Percentiles rank a stretch among this genome's conserved stretches.
Evolutionary conservation across 2,113 vertebrate genomes (phyloP).

Genomic region (Thamnophis sirtalis): DNA sequence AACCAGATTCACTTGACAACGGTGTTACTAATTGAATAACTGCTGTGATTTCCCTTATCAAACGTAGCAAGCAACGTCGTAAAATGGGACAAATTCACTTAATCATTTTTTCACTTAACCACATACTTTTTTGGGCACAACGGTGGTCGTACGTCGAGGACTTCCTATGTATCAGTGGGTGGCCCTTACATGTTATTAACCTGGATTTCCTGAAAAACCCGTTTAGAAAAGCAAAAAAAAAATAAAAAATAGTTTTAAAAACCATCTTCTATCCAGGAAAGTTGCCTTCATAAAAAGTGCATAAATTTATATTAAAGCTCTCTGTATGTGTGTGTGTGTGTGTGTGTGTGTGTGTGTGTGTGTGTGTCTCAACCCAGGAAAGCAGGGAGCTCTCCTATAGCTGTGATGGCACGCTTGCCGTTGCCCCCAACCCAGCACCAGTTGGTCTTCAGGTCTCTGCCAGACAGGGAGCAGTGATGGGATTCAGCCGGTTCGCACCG

Average conservation of each 20-base stretch:
- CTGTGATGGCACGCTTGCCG: no score
- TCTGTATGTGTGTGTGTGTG: not conserved
- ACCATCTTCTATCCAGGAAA: not conserved
- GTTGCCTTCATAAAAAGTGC: not conserved
- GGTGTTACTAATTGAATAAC: not conserved
- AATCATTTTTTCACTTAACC: not conserved
- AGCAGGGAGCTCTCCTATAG: not conserved
- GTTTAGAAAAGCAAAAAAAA: not conserved
- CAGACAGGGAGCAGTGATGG: no score
- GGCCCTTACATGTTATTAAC: not conserved
- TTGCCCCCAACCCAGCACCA: no score
- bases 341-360: no score
- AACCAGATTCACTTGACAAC: not conserved
- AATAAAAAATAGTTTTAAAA: not conserved
- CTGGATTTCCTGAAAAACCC: not conserved
- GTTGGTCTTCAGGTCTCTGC: no score
- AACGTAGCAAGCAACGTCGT: not conserved
- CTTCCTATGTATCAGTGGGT: not conserved
- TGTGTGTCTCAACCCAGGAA: not conserved
- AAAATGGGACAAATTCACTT: not conserved
- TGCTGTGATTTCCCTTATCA: not conserved
- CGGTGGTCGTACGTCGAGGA: not conserved
- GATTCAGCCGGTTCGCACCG: no score
- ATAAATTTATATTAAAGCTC: not conserved
- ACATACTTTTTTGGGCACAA: not conserved